Base-by-base conservation (phyloP, 2,888 invertebrate species). In the Eupithecia abbreviata region DNA sequence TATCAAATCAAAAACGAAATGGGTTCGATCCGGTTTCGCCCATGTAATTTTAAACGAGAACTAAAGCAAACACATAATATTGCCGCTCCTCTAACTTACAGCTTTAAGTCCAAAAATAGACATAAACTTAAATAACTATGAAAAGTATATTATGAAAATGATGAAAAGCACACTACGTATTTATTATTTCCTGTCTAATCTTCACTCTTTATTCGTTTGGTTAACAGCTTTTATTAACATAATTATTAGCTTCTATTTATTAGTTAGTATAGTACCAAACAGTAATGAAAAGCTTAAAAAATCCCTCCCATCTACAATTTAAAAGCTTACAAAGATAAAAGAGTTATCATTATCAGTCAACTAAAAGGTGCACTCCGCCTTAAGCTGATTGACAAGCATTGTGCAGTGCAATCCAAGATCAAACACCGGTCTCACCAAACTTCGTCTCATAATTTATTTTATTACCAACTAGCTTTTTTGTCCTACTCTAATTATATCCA, bases 401-500 rank as follows among this genome's bases (percentile, higher is more conserved):
- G 30, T 30, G 30, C 30, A 30, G 62, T 30, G 62, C 62, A 62
- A 62, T 62, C 30, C 62, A 62, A 62, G 62, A 12, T 62, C 62
- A 62, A 3, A 10, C 42, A 66, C 42, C 66, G 41, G n/a, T 41
- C 65, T 58, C 65, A 4, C 41, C 2, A 66, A 18, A 18, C 12
- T 10, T 62, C n/a, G 12, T 47, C 55, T 55, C 55, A 55, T 62
- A 58, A 18, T 18, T 30, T 30, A 30, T 62, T 62, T 62, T 30
- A 62, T 62, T 18, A 62, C 30, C 30, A 30, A 30, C 62, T 62
- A 47, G 45, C 12, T n/a, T 45, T 76, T 84, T 74, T 47, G 51
- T 77, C 78, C 78, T 74, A 89, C 88, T 90, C 88, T 87, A 82
- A 81, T 77, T 71, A 74, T 69, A 74, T 69, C 15, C 45, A 75